A percentile compares a stretch with the other conserved stretches of the same genome.
Evolutionary conservation across 2,797 vertebrate genomes (phyloP).

Genomic region (Acridotheres tristis): DNA sequence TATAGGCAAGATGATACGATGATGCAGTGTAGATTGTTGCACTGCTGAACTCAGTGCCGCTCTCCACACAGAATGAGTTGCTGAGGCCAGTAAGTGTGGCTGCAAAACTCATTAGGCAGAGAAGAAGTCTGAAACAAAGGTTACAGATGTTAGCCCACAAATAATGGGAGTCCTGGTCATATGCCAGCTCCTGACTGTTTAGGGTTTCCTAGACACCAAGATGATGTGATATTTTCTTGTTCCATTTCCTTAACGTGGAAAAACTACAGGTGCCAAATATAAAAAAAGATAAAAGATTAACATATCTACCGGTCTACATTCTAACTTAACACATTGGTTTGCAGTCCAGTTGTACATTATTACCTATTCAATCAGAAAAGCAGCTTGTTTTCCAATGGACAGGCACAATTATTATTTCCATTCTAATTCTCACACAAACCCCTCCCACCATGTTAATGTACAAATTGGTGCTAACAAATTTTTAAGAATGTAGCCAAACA

Average conservation of each 20-base stretch:
- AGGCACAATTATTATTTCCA: neutral
- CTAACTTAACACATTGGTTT: neutral
- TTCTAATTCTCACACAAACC: neutral
- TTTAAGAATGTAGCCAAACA: neutral
- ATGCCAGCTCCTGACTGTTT: neutral
- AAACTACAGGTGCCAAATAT: neutral
- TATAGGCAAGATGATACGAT: neutral
- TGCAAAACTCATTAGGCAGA: conserved; percentile 1
- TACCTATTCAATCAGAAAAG: neutral
- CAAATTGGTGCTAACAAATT: neutral
- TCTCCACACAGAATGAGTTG: neutral
- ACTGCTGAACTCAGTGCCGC: neutral
- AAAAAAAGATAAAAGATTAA: neutral
- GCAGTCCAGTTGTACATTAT: neutral
- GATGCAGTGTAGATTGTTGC: neutral
- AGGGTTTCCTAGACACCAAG: neutral
- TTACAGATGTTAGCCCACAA: conserved; percentile 15
- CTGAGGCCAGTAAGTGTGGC: neutral
- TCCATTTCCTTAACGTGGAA: neutral
- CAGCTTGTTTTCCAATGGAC: neutral
- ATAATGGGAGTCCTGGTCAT: conserved; percentile 14
- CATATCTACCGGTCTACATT: neutral
- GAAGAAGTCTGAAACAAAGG: neutral
- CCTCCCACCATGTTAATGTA: neutral
- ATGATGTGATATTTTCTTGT: neutral